Percentiles rank a stretch among this genome's conserved stretches.
phyloP scores from a whole-genome alignment of 1,140 invertebrate species.

The Lepidostoma basale region DNA sequence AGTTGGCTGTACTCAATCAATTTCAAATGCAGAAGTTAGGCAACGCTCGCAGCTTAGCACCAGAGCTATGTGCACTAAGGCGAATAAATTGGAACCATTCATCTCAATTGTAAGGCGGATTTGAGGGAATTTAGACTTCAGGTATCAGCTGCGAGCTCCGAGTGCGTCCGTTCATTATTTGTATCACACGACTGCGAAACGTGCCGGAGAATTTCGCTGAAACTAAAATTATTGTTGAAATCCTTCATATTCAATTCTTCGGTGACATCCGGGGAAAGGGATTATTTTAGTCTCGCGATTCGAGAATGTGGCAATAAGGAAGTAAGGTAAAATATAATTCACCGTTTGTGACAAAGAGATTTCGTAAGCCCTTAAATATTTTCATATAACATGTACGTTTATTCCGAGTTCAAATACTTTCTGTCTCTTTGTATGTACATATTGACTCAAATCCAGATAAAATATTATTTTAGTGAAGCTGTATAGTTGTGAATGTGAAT shows the following conservation, averaged over 20 bases:
- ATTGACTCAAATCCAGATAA: neutral
- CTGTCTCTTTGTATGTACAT: neutral
- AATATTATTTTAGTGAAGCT: neutral
- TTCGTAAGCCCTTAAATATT: neutral
- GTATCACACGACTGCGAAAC: neutral
- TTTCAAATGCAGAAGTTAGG: slow-evolving; percentile 38
- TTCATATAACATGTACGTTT: neutral
- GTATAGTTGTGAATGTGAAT: too few relatives aligned
- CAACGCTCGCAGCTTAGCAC: slow-evolving; percentile 10
- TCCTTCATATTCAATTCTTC: too few relatives aligned
- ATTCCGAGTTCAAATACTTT: neutral
- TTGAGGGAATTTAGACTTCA: neutral
- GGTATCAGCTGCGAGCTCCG: neutral
- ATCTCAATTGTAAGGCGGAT: slow-evolving; percentile 33
- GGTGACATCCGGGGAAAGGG: too few relatives aligned
- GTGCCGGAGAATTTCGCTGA: neutral
- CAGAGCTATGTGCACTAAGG: slow-evolving; percentile 18
- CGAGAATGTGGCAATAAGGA: too few relatives aligned
- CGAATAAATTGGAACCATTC: slow-evolving; percentile 34
- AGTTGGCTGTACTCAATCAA: slow-evolving; percentile 31
- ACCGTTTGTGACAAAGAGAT: too few relatives aligned
- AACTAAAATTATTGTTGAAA: neutral
- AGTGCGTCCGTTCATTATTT: neutral
- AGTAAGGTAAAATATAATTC: too few relatives aligned
- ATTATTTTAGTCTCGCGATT: too few relatives aligned